Evolutionary conservation across 2,888 invertebrate genomes (phyloP).

Genomic region (Acrobasis suavella): DNA sequence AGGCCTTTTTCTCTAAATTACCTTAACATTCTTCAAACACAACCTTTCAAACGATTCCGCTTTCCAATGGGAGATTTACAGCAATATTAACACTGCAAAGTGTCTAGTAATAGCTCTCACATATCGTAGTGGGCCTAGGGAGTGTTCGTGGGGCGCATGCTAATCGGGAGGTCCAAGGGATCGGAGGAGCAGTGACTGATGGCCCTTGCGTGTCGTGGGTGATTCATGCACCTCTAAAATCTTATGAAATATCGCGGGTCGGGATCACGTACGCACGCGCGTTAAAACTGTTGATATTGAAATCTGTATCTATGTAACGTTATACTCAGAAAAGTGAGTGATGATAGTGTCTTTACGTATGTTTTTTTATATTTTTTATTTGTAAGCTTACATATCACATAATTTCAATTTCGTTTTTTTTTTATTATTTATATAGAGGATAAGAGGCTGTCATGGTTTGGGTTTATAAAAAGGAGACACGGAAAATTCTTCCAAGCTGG

Average conservation of each 20-base stretch:
- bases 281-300: constrained; percentile 82
- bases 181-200: constrained; percentile 76
- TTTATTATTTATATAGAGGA: no score
- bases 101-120: constrained; percentile 83
- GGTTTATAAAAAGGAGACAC: no score
- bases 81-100: constrained; percentile 81
- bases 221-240: constrained; percentile 83
- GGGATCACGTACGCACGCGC: constrained; percentile 75
- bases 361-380: neutral
- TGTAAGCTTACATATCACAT: neutral
- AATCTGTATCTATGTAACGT: constrained; percentile 74
- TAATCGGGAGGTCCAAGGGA: constrained; percentile 77
- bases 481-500: no score
- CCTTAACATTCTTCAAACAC: constrained; percentile 38
- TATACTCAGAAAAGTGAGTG: constrained; percentile 48
- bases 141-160: constrained; percentile 69
- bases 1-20: neutral
- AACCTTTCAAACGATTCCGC: constrained; percentile 46
- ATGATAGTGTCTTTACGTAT: constrained; percentile 16
- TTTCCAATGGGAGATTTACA: constrained; percentile 72
- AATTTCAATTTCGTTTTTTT: no score
- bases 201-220: constrained; percentile 77
- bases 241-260: constrained; percentile 81
- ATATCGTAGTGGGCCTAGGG: constrained; percentile 81
- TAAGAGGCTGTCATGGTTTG: no score